Evolutionary conservation across 2,797 vertebrate genomes (phyloP).

Genomic region (Rhinichthys osculus): DNA sequence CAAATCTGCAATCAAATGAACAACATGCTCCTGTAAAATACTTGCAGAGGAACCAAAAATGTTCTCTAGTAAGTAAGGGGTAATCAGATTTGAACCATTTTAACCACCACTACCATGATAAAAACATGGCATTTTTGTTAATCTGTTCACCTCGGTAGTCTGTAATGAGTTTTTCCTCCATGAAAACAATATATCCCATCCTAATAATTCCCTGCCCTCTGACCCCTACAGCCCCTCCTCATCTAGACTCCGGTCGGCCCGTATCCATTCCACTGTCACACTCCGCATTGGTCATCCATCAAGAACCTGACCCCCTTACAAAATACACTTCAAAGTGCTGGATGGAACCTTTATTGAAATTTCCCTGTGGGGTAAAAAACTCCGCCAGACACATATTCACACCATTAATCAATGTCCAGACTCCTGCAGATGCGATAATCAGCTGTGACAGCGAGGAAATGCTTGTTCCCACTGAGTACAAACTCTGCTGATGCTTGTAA

Average conservation of each 20-base stretch:
- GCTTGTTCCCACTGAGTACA: neutral
- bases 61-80: neutral
- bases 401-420: constrained; percentile 48
- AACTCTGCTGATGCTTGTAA: neutral
- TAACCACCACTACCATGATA: neutral
- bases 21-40: neutral
- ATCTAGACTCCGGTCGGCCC: neutral
- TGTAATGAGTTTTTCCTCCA: neutral
- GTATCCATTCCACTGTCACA: constrained; percentile 45
- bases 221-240: constrained; percentile 31
- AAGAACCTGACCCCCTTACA: constrained; percentile 45
- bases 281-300: constrained; percentile 53
- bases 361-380: constrained; percentile 36
- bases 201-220: constrained; percentile 27
- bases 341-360: constrained; percentile 48
- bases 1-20: constrained; percentile 12
- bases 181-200: constrained; percentile 36
- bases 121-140: neutral
- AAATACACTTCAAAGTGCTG: constrained; percentile 57
- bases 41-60: constrained; percentile 2
- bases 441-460: constrained; percentile 28
- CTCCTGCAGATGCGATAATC: constrained; percentile 30
- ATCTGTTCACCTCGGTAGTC: neutral
- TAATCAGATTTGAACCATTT: neutral
- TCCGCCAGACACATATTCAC: constrained; percentile 38